Percentiles rank a stretch among this genome's conserved stretches.
Conservation (phyloP, 2,113 vertebrate species). For the Vulpes ferrilata region DNA sequence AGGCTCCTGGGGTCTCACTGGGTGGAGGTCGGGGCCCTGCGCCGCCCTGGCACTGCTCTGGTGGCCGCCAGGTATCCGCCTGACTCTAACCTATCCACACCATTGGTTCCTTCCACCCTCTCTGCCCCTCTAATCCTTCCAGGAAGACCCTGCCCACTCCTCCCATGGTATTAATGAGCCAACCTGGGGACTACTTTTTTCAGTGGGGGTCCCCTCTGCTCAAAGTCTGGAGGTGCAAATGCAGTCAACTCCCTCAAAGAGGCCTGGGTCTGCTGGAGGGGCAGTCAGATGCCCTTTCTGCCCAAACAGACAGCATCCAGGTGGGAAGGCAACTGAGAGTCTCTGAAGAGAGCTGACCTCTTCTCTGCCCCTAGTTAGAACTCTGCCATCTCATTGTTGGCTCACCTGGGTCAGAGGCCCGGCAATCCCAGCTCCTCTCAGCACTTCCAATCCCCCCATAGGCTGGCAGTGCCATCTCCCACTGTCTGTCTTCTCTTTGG, state of each 20-base stretch:
- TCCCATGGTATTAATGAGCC: not conserved
- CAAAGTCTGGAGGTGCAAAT: not conserved
- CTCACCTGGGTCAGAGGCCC: not conserved
- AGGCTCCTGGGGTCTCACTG: not conserved
- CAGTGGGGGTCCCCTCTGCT: not conserved
- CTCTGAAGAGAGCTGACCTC: not conserved
- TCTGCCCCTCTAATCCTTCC: not conserved
- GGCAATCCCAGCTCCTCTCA: not conserved
- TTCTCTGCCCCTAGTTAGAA: not conserved
- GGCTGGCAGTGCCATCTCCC: fast-evolving
- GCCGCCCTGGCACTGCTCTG: fast-evolving
- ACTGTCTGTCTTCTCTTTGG: not conserved
- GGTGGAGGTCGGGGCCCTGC: not conserved
- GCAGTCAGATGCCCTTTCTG: not conserved
- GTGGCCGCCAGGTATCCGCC: not conserved
- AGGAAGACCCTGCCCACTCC: not conserved
- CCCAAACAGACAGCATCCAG: not conserved
- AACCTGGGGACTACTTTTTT: not conserved
- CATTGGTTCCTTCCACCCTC: not conserved
- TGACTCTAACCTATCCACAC: not conserved
- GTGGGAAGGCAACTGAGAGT: too few relatives aligned
- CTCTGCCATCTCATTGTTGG: not conserved
- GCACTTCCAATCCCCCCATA: not conserved
- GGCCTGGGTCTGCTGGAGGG: fast-evolving
- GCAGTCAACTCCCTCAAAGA: not conserved